Evolutionary conservation across 2,113 vertebrate species (phyloP).

Genomic region (Pachycephala philippinensis): DNA sequence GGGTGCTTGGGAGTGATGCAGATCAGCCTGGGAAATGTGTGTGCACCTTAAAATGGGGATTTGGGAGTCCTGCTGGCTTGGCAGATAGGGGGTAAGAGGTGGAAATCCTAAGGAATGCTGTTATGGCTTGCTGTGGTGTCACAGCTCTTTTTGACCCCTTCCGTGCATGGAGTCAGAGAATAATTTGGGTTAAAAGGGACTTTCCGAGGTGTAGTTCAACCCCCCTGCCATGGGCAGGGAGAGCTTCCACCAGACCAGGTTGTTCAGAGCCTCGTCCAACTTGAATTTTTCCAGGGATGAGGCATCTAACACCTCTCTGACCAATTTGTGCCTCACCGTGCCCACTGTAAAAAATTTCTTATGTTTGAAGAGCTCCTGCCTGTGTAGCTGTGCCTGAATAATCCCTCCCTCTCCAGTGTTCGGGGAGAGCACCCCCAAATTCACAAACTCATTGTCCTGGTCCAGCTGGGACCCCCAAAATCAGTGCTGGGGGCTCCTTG

Average conservation of each 20-base stretch:
- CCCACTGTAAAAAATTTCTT: neutral
- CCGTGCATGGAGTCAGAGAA: too few species aligned
- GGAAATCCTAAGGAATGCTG: neutral
- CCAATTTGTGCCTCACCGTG: neutral
- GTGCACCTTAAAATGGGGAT: neutral
- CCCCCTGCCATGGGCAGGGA: too few species aligned
- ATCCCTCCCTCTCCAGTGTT: neutral
- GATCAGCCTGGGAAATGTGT: neutral
- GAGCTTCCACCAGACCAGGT: neutral
- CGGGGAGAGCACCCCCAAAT: neutral
- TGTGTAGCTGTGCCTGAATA: neutral
- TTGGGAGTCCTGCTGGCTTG: neutral
- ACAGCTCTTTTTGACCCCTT: neutral
- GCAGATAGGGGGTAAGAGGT: neutral
- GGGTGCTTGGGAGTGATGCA: neutral
- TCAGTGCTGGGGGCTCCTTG: fast-evolving
- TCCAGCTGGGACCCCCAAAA: neutral
- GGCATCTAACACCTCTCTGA: neutral
- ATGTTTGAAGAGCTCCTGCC: neutral
- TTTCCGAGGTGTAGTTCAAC: neutral
- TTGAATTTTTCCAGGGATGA: neutral
- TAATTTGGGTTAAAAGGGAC: neutral
- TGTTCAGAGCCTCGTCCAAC: neutral
- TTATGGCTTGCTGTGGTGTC: neutral
- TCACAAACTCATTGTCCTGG: neutral